Conservation (phyloP, 2,113 vertebrate species). For the Lethenteron camtschaticum region DNA sequence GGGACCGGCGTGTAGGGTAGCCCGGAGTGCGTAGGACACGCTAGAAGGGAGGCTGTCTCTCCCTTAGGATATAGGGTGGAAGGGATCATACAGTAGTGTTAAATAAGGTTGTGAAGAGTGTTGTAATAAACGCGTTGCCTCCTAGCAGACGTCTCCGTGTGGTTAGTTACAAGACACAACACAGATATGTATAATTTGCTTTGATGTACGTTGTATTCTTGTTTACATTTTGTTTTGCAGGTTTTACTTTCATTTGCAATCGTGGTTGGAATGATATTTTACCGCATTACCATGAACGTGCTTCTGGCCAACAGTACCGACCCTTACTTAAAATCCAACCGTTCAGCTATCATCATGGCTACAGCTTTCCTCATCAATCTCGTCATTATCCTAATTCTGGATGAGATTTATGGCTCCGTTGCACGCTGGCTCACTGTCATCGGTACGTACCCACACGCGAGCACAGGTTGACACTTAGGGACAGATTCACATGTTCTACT, state of each 20-base stretch:
- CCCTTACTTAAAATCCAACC: slow-evolving; percentile 44
- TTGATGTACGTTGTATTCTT: background rate
- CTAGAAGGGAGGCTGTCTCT: too few relatives aligned
- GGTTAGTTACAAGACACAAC: too few relatives aligned
- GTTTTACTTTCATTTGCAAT: slow-evolving; percentile 55
- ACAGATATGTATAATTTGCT: too few relatives aligned
- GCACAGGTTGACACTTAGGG: too few relatives aligned
- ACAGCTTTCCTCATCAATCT: slow-evolving; percentile 90
- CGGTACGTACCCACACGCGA: slow-evolving; percentile 24
- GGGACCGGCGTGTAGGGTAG: too few relatives aligned
- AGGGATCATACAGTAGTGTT: too few relatives aligned
- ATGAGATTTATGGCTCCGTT: slow-evolving; percentile 77
- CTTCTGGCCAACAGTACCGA: slow-evolving; percentile 60
- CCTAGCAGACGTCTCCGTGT: too few relatives aligned
- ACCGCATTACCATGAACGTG: slow-evolving; percentile 59
- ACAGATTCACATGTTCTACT: too few relatives aligned
- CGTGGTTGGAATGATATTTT: slow-evolving; percentile 68
- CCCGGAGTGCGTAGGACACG: too few relatives aligned
- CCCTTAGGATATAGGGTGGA: too few relatives aligned
- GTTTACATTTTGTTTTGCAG: slow-evolving; percentile 19
- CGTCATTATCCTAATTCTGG: slow-evolving; percentile 68
- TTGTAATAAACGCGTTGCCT: too few relatives aligned
- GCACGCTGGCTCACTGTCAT: slow-evolving; percentile 89
- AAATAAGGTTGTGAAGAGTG: too few relatives aligned
- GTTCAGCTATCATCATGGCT: slow-evolving; percentile 61